Conservation (phyloP, 2,888 invertebrate species). For the Dione juno region DNA sequence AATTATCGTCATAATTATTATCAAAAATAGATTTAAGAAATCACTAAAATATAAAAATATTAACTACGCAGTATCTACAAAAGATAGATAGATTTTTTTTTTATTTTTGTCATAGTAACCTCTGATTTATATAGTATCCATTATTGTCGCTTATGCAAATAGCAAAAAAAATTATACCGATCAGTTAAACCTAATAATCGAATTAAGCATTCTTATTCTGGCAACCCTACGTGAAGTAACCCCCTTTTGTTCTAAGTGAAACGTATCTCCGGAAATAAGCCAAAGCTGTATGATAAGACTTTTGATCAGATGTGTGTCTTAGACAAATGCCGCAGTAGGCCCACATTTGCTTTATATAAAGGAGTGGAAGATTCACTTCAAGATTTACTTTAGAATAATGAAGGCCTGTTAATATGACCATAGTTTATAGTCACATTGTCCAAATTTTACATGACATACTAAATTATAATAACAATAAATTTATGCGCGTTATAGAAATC, state of each 20-base stretch:
- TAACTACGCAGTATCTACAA: too few relatives aligned
- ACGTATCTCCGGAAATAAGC: conserved; percentile 42
- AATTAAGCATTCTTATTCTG: background rate
- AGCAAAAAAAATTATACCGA: background rate
- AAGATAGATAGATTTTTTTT: too few relatives aligned
- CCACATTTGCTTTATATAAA: conserved; percentile 7
- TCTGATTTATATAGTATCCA: too few relatives aligned
- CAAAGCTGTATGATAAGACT: conserved; percentile 35
- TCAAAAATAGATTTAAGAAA: background rate
- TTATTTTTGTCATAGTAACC: too few relatives aligned
- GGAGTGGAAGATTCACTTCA: background rate
- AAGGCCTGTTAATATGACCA: background rate
- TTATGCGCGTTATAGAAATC: too few relatives aligned
- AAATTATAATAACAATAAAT: too few relatives aligned
- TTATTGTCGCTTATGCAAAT: too few relatives aligned
- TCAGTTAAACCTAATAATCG: background rate
- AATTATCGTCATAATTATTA: background rate
- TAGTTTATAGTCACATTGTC: background rate
- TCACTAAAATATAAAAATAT: background rate
- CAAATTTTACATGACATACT: too few relatives aligned
- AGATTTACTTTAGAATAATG: background rate
- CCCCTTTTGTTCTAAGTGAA: conserved; percentile 43
- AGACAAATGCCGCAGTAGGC: conserved; percentile 1
- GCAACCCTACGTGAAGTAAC: background rate
- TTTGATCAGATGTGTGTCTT: conserved; percentile 24